A percentile compares a stretch with the other conserved stretches of the same genome.
phyloP scores from a whole-genome alignment of 2,113 vertebrate species.

The Leucoraja erinaceus region DNA sequence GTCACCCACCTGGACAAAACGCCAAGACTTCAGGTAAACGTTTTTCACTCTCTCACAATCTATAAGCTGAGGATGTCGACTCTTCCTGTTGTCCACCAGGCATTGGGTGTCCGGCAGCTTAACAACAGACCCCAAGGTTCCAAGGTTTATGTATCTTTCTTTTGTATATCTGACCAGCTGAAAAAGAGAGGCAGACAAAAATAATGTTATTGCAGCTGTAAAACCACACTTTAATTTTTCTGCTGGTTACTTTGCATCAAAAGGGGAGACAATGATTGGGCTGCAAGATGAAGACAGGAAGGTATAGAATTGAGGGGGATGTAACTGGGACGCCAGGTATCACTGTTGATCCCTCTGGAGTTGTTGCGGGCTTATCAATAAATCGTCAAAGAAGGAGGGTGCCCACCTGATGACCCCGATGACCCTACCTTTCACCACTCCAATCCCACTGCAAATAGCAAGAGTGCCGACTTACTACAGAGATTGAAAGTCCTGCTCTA shows the following conservation, averaged over 20 bases:
- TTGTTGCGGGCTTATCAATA: too few relatives aligned
- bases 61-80: slow-evolving; percentile 77
- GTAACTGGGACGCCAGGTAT: too few relatives aligned
- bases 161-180: slow-evolving; percentile 86
- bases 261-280: too few relatives aligned
- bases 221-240: not conserved
- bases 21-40: slow-evolving; percentile 80
- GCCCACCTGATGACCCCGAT: too few relatives aligned
- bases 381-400: too few relatives aligned
- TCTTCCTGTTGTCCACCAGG: slow-evolving; percentile 77
- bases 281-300: too few relatives aligned
- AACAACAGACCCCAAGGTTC: slow-evolving; percentile 80
- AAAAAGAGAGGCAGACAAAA: not conserved
- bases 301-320: too few relatives aligned
- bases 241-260: not conserved
- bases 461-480: too few relatives aligned
- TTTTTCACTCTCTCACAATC: slow-evolving; percentile 84
- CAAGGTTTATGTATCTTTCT: slow-evolving; percentile 83
- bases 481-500: too few relatives aligned
- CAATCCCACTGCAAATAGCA: too few relatives aligned
- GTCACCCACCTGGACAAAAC: slow-evolving; percentile 78
- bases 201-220: not conserved
- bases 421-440: too few relatives aligned
- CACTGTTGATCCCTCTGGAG: too few relatives aligned
- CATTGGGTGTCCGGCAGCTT: slow-evolving; percentile 82